Evolutionary conservation across 2,113 vertebrate genomes (phyloP), one percentile per base, ranked within the genome.

Genomic region (Paralichthys olivaceus): DNA sequence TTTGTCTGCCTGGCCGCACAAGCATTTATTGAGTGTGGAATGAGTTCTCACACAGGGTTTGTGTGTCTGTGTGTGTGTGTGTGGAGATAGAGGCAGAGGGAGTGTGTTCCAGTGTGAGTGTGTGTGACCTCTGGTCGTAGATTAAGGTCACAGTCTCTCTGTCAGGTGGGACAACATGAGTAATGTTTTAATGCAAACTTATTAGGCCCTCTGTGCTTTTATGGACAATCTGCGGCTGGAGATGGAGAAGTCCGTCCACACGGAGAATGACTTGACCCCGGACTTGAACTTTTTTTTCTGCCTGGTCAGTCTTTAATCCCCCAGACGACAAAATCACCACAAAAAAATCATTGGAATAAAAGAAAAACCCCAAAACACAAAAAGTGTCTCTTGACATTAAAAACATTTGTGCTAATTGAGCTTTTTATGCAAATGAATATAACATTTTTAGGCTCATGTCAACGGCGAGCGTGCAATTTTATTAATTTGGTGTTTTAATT

Each of bases 131-230:
- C 77, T 89, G 84, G 43, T 63, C 2, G 5, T 47, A 83, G 86
- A 87, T 87, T 83, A 90, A 89, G 86, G 87, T 87, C 87, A 51
- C 29, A 32, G 75, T 45, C 71, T 73, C 68, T 78, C 77, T 75
- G 81, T 77, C 84, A 81, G 84, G 37, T 56, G 11, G 71, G 72
- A 73, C 79, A 71, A 84, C 78, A 86, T 85, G 89, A 89, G 80
- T 82, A 72, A 87, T 87, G 87, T 79, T 82, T 85, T 88, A 75
- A 87, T 80, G 84, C 62, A 64, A 75, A 79, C 80, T 72, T 80
- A 83, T 71, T 66, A 79, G 76, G 57, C 34, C 37, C 45, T 73
- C 7, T 37, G 19, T 43, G 61, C 25, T 47, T 76, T 61, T 29
- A 65, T 80, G 73, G 78, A 80, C 71, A 62, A 67, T 75, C 69